Evolutionary conservation across 2,797 vertebrate genomes (phyloP), one percentile per base, ranked within the genome.

Genomic region (Enteromius anoplus): DNA sequence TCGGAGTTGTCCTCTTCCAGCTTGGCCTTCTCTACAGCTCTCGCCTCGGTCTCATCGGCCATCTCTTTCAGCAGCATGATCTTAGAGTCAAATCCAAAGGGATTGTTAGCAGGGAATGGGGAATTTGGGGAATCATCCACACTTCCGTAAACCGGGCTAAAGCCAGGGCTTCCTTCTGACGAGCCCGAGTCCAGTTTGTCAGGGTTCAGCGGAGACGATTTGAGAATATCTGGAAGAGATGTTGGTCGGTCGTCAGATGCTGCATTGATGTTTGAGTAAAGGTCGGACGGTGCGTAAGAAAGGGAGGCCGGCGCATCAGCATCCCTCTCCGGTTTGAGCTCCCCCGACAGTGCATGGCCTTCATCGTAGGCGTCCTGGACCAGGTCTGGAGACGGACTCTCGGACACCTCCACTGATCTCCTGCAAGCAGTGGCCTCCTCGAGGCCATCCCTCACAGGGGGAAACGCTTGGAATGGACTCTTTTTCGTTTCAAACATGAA

Each of bases 381-480:
- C 89, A 99, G 93, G 90, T 99, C 98, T 14, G 97, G 98, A 77
- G 97, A 98, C 1, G 97, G 97, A 85, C 96, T 97, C 91, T 98
- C 97, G 0, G 96, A 95, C 91, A 96, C 93, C 88, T 89, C 95
- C 3, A 94, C 81, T 9, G 89, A 73, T 21, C 81, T 88, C 76
- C 87, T 88, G 68, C 93, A 91, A 1, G 90, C 89, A 42, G 90
- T 90, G 0, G 87, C 62, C 19, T 94, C 94, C 47, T 88, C 92
- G 83, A 93, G 92, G 15, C 90, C 91, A 11, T 88, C 89, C 71
- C 26, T 32, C 10, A 94, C 83, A 5, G 93, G 93, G 12, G 93
- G 93, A 82, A 90, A 94, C 19, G 89, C 93, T 3, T 93, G 93
- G 78, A 94, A 94, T 3, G 92, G 92, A 86, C 93, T 94, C 87